phyloP scores from a whole-genome alignment of 2,113 vertebrate genomes.

The Glareola pratincola region DNA sequence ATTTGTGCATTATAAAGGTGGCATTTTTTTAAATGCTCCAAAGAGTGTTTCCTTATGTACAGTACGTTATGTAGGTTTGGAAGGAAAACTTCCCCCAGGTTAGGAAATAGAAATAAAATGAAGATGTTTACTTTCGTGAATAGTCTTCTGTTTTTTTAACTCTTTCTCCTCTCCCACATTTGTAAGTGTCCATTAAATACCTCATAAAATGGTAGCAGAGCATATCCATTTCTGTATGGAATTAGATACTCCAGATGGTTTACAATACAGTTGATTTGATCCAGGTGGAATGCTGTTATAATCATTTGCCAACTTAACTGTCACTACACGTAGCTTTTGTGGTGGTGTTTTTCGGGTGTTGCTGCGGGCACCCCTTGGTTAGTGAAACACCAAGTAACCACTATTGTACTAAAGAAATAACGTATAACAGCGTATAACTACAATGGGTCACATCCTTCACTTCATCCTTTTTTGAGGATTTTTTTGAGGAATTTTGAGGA shows the following conservation, averaged over 20 bases:
- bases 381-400: background rate
- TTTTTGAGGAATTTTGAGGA: too few species aligned
- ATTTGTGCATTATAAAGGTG: constrained; percentile 16
- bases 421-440: background rate
- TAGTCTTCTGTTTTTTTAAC: background rate
- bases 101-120: background rate
- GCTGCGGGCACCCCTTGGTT: background rate
- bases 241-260: constrained; percentile 29
- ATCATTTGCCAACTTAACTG: constrained; percentile 32
- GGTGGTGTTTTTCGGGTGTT: background rate
- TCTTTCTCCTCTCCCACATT: background rate
- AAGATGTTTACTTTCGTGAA: background rate
- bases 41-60: background rate
- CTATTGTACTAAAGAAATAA: background rate
- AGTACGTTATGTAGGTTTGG: background rate
- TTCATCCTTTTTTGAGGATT: too few species aligned
- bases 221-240: background rate
- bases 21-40: background rate
- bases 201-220: constrained; percentile 49
- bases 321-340: background rate
- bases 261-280: constrained; percentile 39
- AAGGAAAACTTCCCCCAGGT: background rate
- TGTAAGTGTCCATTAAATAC: constrained; percentile 40
- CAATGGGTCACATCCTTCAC: background rate
- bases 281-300: constrained; percentile 34